Evolutionary conservation across 2,113 vertebrate genomes (phyloP).

Genomic region (Corvus cornix): DNA sequence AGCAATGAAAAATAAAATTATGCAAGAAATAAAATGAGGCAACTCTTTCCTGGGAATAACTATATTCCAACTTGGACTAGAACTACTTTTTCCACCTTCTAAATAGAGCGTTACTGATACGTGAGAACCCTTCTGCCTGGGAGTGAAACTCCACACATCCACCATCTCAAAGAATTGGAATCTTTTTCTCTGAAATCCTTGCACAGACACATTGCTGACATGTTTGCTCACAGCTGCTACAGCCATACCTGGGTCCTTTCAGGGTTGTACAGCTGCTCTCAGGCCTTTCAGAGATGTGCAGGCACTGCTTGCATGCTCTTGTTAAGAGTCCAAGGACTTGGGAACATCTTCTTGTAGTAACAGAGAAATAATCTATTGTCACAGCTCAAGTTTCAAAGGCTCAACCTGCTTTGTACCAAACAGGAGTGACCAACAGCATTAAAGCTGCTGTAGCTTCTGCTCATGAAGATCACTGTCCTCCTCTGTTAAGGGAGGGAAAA

Average conservation of each 20-base stretch:
- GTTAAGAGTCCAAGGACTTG: background rate
- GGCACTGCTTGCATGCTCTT: rapidly evolving
- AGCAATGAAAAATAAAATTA: background rate
- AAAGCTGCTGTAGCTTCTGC: background rate
- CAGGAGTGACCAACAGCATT: background rate
- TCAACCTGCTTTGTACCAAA: background rate
- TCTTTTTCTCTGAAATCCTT: background rate
- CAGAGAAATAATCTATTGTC: background rate
- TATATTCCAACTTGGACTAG: background rate
- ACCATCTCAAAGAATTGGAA: background rate
- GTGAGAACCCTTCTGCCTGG: background rate
- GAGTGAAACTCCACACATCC: background rate
- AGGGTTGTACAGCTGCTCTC: background rate
- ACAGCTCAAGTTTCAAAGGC: background rate
- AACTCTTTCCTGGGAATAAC: background rate
- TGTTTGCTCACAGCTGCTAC: background rate
- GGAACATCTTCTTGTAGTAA: background rate
- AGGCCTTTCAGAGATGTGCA: background rate
- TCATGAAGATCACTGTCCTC: background rate
- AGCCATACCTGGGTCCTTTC: too few relatives aligned
- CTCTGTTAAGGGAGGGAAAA: background rate
- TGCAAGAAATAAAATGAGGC: background rate
- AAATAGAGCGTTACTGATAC: rapidly evolving
- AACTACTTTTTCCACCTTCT: background rate
- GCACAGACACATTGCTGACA: rapidly evolving